Evolutionary conservation across 2,113 vertebrate species (phyloP), one percentile per base, ranked within the genome.

Genomic region (Prinia subflava): DNA sequence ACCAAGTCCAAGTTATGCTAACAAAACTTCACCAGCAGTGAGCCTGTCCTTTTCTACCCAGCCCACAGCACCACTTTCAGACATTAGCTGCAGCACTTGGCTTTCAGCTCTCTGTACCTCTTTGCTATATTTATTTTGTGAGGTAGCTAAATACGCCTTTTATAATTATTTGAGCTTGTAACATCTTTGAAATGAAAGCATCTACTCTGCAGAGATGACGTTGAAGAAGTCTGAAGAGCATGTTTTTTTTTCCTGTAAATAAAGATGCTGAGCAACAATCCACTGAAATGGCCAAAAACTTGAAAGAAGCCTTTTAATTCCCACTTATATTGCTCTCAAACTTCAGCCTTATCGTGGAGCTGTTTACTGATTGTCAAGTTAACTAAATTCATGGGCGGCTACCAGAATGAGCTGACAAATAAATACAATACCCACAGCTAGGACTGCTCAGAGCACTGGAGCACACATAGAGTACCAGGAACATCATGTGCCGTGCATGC

Each of bases 401-500:
- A 95, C 78, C 65, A 93, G 94, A 96, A 96, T 15, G 31, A 94
- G 95, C 82, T 96, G 84, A 96, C 95, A 97, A 97, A 97, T 90
- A 97, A 94, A 96, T 92, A 97, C 91, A 96, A 95, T 94, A 97
- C 84, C 91, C 79, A 71, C 81, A 97, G 93, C 94, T 87, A 97
- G 94, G 96, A 93, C 91, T 95, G 96, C 92, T 97, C 95, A 94
- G 93, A 97, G 96, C 94, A 89, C 92, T 80, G 76, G 83, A 94
- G 96, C 64, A 52, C 47, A n/a, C 6, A 8, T 44, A 86, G 97
- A 96, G 95, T 91, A 96, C 94, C 93, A 93, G 85, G 94, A 98
- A 98, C 96, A 92, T 79, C 96, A 76, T 17, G 95, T 83, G 95
- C 94, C 20, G 13, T 92, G 94, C 96, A 97, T 28, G 44, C 96